These are phyloP conservation scores for Scytalopus superciliaris DNA, from an alignment of 2,113 vertebrate species.

Conservation along the genomic window DNA sequence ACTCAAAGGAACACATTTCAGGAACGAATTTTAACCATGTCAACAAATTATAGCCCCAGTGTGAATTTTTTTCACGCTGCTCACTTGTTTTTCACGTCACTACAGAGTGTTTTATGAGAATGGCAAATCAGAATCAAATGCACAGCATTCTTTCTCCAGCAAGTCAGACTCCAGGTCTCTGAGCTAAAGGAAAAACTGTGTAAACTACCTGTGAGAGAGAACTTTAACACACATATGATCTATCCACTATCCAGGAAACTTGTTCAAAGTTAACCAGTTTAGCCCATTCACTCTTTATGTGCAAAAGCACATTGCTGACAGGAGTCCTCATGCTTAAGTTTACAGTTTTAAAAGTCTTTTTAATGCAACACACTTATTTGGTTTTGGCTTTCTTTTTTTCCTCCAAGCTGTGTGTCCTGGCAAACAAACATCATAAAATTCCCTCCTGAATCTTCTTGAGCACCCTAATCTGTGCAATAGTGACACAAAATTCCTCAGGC, in stretches of 20 bases:
- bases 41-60: not conserved
- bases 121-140: not conserved
- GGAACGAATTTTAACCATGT: not conserved
- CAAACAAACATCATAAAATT: not conserved
- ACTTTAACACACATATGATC: not conserved
- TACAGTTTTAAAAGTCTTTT: not conserved
- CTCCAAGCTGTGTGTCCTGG: not conserved
- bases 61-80: not conserved
- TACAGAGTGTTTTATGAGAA: not conserved
- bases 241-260: not conserved
- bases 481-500: not conserved
- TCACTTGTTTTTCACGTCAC: not conserved
- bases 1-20: not conserved
- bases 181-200: not conserved
- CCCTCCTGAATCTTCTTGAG: not conserved
- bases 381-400: not conserved
- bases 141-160: not conserved
- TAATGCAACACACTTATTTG: not conserved
- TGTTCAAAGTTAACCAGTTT: not conserved
- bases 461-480: not conserved
- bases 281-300: not conserved
- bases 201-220: not conserved
- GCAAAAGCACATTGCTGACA: not conserved
- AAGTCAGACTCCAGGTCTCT: not conserved
- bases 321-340: not conserved